A percentile compares a stretch with the other conserved stretches of the same genome.
Conservation (phyloP, 1,140 invertebrate genomes). For the Drosophila ohnishii region DNA sequence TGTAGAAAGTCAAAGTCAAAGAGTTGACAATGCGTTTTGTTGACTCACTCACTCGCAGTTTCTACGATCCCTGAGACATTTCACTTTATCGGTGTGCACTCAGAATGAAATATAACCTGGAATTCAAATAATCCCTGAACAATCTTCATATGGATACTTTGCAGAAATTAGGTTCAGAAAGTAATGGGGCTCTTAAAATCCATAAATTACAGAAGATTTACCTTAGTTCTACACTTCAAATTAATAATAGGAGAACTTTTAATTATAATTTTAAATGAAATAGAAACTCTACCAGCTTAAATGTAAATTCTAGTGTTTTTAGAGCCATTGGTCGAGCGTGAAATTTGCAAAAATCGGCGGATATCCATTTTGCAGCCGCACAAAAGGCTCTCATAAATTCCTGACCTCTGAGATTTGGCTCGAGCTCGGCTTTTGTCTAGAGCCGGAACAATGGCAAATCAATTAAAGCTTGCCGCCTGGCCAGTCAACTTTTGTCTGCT, state of each 20-base stretch:
- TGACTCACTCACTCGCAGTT: slow-evolving; percentile 62
- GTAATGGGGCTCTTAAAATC: too few relatives aligned
- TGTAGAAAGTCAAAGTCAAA: slow-evolving; percentile 67
- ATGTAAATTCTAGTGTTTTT: slow-evolving; percentile 53
- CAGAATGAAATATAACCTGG: background rate
- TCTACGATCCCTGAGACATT: slow-evolving; percentile 40
- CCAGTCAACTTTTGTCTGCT: slow-evolving; percentile 35
- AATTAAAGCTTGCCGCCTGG: slow-evolving; percentile 60
- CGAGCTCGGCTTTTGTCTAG: slow-evolving; percentile 35
- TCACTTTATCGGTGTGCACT: slow-evolving; percentile 41
- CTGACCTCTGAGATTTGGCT: slow-evolving; percentile 36
- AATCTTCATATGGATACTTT: too few relatives aligned
- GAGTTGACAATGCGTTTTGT: slow-evolving; percentile 54
- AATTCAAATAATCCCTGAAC: background rate
- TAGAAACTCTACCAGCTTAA: background rate
- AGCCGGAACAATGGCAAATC: slow-evolving; percentile 61
- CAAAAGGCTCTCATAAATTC: slow-evolving; percentile 49
- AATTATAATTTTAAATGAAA: background rate
- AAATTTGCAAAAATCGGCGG: slow-evolving; percentile 30
- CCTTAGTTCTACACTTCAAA: background rate
- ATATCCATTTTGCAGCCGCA: slow-evolving; percentile 38
- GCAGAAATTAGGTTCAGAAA: too few relatives aligned
- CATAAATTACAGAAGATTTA: background rate
- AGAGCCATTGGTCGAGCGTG: slow-evolving; percentile 17
- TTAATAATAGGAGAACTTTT: background rate